Base-by-base conservation (phyloP, 2,797 vertebrate species). In the Tenualosa ilisha region DNA sequence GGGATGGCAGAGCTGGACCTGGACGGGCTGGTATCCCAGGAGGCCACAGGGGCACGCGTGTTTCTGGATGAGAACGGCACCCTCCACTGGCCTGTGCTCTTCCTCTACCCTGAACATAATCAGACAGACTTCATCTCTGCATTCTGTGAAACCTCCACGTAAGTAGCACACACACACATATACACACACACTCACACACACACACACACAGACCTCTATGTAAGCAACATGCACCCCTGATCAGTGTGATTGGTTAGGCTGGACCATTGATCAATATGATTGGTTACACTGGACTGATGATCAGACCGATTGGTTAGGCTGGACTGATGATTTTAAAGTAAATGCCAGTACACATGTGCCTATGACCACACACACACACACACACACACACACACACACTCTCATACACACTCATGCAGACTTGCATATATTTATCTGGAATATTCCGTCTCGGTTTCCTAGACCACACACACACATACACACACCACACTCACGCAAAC, bases 81-180 rank as follows among this genome's bases (percentile, higher is more conserved):
- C 59, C 92, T 99, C 20, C 95, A 94, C 90, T 99, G 98, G 98
- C 98, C 98, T 0, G 97, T 99, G 31, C 93, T 99, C 82, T 96
- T 99, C 83, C 94, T 99, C 37, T 99, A 99, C 87, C 98, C 98
- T 0, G 98, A 99, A 87, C 95, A 98, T 0, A 92, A 95, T 56
- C 98, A 99, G 89, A 98, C 96, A 0, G 98, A 99, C 91, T 97
- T 99, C 90, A 95, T 98, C 88, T 96, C 97, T 0, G 96, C 97
- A 56, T 99, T 99, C 90, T 96, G 96, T 0, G 98, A 99, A 91
- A 96, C 93, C 86, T 94, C 93, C 92, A 96, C 97, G 98, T 99
- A 91, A 83, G 40, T 7, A 63, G 43, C 53, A 59, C 31, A 31
- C 31, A 1, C 31, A 31, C 31, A 31, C 31, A 31, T 1, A 31